phyloP scores from a whole-genome alignment of 2,113 vertebrate genomes.

The Stomatorhinus ivindoensis region DNA sequence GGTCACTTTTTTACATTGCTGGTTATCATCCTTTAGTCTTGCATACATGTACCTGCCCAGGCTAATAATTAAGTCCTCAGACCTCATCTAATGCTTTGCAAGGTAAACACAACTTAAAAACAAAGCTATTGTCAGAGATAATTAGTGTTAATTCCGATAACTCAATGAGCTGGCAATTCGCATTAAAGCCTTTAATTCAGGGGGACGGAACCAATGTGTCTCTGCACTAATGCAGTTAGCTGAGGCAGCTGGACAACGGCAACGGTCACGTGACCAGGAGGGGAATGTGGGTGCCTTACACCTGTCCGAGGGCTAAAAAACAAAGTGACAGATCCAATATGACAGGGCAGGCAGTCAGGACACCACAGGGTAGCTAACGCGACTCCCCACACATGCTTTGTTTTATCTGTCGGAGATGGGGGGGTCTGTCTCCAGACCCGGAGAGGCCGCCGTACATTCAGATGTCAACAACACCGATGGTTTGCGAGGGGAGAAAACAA shows the following conservation, averaged over 20 bases:
- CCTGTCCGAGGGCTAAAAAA: background rate
- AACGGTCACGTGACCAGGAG: slow-evolving; percentile 23
- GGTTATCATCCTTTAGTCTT: background rate
- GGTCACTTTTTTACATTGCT: background rate
- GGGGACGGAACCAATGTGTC: slow-evolving; percentile 5
- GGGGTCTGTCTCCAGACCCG: background rate
- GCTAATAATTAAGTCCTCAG: background rate
- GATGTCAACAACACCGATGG: background rate
- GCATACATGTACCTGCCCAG: background rate
- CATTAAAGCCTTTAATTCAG: slow-evolving; percentile 25
- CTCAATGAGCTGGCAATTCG: slow-evolving; percentile 27
- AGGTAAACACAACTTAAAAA: slow-evolving; percentile 17
- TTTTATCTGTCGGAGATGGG: background rate
- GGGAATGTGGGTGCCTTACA: background rate
- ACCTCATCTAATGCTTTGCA: background rate
- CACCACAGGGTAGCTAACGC: background rate
- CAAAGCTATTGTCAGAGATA: slow-evolving; percentile 17
- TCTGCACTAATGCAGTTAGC: slow-evolving; percentile 24
- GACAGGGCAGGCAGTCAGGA: slow-evolving; percentile 4
- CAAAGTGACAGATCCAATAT: slow-evolving; percentile 1
- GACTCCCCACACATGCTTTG: background rate
- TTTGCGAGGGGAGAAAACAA: background rate
- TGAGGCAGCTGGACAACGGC: slow-evolving; percentile 10
- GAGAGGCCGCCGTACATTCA: background rate
- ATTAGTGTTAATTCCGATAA: slow-evolving; percentile 27